Conservation (phyloP, 2,797 vertebrate species). For the Champsocephalus gunnari region DNA sequence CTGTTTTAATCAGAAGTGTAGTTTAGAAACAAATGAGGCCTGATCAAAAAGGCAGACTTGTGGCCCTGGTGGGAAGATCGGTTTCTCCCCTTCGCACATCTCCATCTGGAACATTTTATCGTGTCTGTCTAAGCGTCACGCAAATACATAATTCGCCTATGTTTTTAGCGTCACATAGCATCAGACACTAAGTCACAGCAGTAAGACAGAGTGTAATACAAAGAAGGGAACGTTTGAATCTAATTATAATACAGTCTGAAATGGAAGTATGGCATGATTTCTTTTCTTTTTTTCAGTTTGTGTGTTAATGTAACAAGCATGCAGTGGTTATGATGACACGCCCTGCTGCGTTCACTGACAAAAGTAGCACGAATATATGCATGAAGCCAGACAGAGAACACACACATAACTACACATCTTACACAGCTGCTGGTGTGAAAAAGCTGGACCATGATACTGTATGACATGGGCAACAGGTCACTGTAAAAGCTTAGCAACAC, state of each 20-base stretch:
- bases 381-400: constrained; percentile 31
- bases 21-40: constrained; percentile 52
- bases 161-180: neutral
- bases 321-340: constrained; percentile 57
- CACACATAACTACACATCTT: constrained; percentile 40
- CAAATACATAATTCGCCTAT: constrained; percentile 40
- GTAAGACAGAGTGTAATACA: neutral
- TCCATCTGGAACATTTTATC: constrained; percentile 65
- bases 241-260: constrained; percentile 32
- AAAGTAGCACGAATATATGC: constrained; percentile 22
- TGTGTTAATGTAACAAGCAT: constrained; percentile 59
- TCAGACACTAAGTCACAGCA: neutral
- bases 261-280: constrained; percentile 19
- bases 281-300: constrained; percentile 22
- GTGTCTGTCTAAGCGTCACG: constrained; percentile 37
- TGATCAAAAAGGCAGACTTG: constrained; percentile 50
- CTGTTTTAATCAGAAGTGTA: constrained; percentile 44
- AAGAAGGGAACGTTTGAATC: constrained; percentile 27
- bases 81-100: constrained; percentile 40
- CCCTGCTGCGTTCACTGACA: constrained; percentile 39
- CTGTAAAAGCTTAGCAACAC: constrained; percentile 3
- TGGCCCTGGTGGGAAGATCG: constrained; percentile 47
- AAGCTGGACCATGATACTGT: constrained; percentile 18
- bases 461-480: constrained; percentile 13
- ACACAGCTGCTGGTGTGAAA: constrained; percentile 22